These are phyloP conservation scores for Pelobates cultripes DNA, from an alignment of 2,797 vertebrate genomes.

Conservation along the genomic window DNA sequence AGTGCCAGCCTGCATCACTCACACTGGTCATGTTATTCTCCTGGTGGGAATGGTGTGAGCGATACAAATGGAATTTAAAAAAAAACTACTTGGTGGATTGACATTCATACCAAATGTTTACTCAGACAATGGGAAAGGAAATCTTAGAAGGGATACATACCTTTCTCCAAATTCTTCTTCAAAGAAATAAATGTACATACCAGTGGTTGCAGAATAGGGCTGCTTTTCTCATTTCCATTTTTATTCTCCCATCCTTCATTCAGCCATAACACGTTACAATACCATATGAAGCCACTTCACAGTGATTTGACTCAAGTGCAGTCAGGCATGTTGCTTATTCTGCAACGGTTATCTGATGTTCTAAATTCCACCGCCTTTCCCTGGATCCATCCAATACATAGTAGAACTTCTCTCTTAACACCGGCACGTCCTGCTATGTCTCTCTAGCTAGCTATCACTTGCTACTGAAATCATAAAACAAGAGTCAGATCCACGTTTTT, in stretches of 20 bases:
- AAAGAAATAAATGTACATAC: constrained; percentile 67
- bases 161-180: constrained; percentile 70
- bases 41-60: constrained; percentile 31
- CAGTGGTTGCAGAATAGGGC: constrained; percentile 62
- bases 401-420: constrained; percentile 66
- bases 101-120: constrained; percentile 47
- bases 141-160: constrained; percentile 68
- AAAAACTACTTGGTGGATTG: constrained; percentile 56
- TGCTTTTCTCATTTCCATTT: constrained; percentile 60
- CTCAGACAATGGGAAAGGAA: constrained; percentile 6
- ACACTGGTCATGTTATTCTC: not conserved
- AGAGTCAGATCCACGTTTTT: constrained; percentile 56
- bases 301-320: constrained; percentile 75
- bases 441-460: constrained; percentile 56
- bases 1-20: constrained; percentile 1
- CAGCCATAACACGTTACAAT: constrained; percentile 65
- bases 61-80: constrained; percentile 58
- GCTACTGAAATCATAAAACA: constrained; percentile 55
- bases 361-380: constrained; percentile 73
- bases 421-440: constrained; percentile 59
- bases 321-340: constrained; percentile 67
- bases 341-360: constrained; percentile 64
- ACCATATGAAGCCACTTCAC: constrained; percentile 74
- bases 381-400: constrained; percentile 59
- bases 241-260: constrained; percentile 61